Base-by-base conservation (phyloP, 2,797 vertebrate species). In the Threskiornis aethiopicus region DNA sequence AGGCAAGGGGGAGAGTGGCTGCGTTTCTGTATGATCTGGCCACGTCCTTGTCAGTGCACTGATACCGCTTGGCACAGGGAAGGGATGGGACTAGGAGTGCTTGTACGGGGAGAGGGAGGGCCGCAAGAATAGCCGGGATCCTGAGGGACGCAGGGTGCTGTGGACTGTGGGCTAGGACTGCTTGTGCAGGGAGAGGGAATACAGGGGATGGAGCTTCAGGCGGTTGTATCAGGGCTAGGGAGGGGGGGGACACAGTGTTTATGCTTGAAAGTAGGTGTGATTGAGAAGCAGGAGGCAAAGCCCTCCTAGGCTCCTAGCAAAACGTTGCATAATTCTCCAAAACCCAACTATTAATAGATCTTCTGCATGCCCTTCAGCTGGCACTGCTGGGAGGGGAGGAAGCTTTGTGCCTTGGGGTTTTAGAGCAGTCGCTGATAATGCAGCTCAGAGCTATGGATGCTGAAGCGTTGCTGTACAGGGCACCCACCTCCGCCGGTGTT, bases 211-310 rank as follows among this genome's bases (percentile, higher is more conserved):
- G 52, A 90, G 42, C 51, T 87, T 51, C 59, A 65, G 87, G 42
- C 2, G 3, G 13, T 54, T 16, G 8, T 31, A 3, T 26, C 51
- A 28, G 58, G 79, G 46, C 58, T 61, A 1, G 25, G 10, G 67
- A 29, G 4, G 11, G 31, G 31, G 12, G 25, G 15, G 5, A 51
- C 29, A 2, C 1, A 18, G 29, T 44, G 25, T 14, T 59, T 67
- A 0, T 47, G 16, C 25, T 59, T 70, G 22, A 33, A 75, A 69
- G 12, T 13, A 51, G 42, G 54, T 70, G 28, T 69, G 29, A 41
- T 41, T 69, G 58, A 62, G 64, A 58, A 26, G 41, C 49, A 46
- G 51, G 84, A 94, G 89, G 62, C 49, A 85, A 28, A 96, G 25
- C 39, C 33, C 46, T 84, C 58, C 54, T 55, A 51, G 51, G 7